Percentiles rank a stretch among this genome's conserved stretches.
phyloP scores from a whole-genome alignment of 2,113 vertebrate genomes.

The Lichenostomus cassidix region DNA sequence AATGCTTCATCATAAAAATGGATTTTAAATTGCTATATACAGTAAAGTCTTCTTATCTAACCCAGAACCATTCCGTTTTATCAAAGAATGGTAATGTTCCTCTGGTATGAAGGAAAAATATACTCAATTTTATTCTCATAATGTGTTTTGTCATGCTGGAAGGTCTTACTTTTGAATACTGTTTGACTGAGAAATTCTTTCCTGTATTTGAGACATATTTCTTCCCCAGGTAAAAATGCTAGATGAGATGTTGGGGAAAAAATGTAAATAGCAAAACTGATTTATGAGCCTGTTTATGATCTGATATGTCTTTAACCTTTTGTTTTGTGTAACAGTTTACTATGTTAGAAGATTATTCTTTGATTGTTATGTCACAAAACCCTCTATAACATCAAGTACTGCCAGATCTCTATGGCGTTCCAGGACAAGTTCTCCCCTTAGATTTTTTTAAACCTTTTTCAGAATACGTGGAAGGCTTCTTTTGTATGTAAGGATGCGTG shows the following conservation, averaged over 20 bases:
- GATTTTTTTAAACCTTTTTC: not conserved
- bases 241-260: not conserved
- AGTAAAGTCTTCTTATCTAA: not conserved
- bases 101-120: not conserved
- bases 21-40: not conserved
- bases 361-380: not conserved
- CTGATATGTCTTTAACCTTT: not conserved
- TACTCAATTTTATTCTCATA: not conserved
- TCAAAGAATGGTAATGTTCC: not conserved
- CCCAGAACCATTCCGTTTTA: not conserved
- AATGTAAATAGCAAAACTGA: not conserved
- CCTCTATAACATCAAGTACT: not conserved
- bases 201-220: not conserved
- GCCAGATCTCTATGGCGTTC: not conserved
- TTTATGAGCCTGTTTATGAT: not conserved
- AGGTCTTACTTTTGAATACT: not conserved
- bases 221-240: not conserved
- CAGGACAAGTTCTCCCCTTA: not conserved
- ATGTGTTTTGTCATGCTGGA: not conserved
- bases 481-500: not conserved
- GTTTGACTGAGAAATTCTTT: not conserved
- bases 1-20: not conserved
- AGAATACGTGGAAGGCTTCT: not conserved
- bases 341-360: not conserved
- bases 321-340: not conserved